phyloP scores from a whole-genome alignment of 2,797 vertebrate genomes.

The Anguilla anguilla region DNA sequence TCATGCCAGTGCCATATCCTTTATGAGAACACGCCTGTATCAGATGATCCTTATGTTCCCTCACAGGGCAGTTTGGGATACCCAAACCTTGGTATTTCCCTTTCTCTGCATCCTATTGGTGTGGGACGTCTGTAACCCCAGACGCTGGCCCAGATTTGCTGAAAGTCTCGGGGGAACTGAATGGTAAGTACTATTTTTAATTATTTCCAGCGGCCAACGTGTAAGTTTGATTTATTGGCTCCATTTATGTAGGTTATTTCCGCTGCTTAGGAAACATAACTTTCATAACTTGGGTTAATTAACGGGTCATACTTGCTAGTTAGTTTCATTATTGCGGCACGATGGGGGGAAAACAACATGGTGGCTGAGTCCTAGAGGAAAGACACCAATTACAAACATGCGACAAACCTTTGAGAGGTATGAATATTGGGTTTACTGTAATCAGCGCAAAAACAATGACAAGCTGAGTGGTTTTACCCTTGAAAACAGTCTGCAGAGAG shows the following conservation, averaged over 20 bases:
- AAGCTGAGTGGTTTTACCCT: not conserved
- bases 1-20: not conserved
- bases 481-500: not conserved
- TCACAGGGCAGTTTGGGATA: conserved; percentile 92
- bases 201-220: conserved; percentile 15
- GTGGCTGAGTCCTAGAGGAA: not conserved
- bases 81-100: conserved; percentile 93
- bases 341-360: not conserved
- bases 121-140: conserved; percentile 67
- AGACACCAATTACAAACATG: not conserved
- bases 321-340: not conserved
- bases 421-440: not conserved
- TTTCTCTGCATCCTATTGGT: conserved; percentile 89
- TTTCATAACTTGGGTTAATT: conserved; percentile 48
- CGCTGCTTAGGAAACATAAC: conserved; percentile 27
- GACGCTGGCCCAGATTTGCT: conserved; percentile 54
- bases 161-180: conserved; percentile 59
- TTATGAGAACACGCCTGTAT: not conserved
- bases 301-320: conserved; percentile 13
- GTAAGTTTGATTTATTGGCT: conserved; percentile 27
- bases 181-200: conserved; percentile 56
- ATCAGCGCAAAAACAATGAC: not conserved
- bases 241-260: conserved; percentile 34
- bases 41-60: conserved; percentile 27
- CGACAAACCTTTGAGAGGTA: not conserved